Percentiles rank a stretch among this genome's conserved stretches.
These are phyloP conservation scores for Scomber colias DNA, from an alignment of 2,113 vertebrate genomes.

Conservation along the genomic window DNA sequence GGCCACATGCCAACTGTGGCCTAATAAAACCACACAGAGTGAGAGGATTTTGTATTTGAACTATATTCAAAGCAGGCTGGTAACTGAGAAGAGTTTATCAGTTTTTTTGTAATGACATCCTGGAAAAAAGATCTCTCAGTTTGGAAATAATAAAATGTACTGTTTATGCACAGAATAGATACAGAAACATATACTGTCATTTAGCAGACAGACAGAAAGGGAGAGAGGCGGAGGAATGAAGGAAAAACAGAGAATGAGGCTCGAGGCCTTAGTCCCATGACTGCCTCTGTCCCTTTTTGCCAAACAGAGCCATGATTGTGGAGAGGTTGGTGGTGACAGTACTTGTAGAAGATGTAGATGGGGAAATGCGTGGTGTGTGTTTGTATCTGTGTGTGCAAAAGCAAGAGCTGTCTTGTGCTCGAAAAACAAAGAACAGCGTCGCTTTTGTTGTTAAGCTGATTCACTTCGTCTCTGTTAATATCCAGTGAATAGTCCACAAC, in stretches of 20 bases:
- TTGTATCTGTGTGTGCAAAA: constrained; percentile 50
- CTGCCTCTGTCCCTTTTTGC: constrained; percentile 45
- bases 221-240: constrained; percentile 18
- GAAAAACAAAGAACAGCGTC: constrained; percentile 73
- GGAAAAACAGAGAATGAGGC: constrained; percentile 48
- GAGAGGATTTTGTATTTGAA: constrained; percentile 42
- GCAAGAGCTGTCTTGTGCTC: constrained; percentile 55
- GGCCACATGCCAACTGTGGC: constrained; percentile 56
- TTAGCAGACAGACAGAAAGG: constrained; percentile 14
- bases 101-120: neutral
- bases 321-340: constrained; percentile 73
- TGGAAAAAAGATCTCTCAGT: constrained; percentile 10
- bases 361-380: constrained; percentile 27
- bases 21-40: constrained; percentile 67
- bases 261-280: constrained; percentile 65
- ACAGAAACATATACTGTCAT: constrained; percentile 20
- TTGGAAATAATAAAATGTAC: constrained; percentile 2
- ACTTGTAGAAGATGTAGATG: constrained; percentile 54
- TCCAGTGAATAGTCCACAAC: constrained; percentile 35
- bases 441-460: constrained; percentile 60
- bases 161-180: neutral
- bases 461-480: constrained; percentile 55
- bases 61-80: constrained; percentile 18
- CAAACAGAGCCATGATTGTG: constrained; percentile 76
- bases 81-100: constrained; percentile 4